A percentile compares a stretch with the other conserved stretches of the same genome.
Conservation (phyloP, 2,113 vertebrate genomes). For the Hypomesus transpacificus region DNA sequence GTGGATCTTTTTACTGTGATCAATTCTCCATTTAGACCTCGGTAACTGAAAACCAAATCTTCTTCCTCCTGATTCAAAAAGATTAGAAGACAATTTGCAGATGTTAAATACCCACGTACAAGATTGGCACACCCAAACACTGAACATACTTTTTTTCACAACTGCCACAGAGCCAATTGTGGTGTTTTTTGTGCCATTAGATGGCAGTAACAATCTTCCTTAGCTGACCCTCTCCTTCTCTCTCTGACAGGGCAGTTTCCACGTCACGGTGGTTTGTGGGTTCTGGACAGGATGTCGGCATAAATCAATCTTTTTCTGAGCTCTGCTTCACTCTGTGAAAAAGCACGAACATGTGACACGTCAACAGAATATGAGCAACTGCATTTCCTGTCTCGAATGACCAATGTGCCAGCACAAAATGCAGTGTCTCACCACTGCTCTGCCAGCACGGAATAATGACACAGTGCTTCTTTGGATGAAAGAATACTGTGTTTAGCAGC, state of each 20-base stretch:
- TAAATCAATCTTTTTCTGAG: background rate
- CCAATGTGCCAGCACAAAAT: conserved; percentile 4
- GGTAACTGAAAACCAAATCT: too few species aligned
- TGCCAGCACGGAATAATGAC: background rate
- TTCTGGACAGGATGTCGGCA: conserved; percentile 2
- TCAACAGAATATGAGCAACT: conserved; percentile 6
- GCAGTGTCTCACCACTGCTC: conserved; percentile 1
- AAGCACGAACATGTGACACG: conserved; percentile 8
- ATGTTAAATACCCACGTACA: too few species aligned
- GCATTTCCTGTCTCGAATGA: conserved; percentile 10
- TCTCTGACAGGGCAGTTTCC: background rate
- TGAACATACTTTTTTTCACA: background rate
- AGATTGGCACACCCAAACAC: background rate
- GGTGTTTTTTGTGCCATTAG: background rate
- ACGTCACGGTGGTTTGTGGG: conserved; percentile 2
- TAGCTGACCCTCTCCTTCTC: background rate
- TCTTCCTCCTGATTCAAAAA: too few species aligned
- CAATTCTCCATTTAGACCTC: too few species aligned
- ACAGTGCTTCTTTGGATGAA: background rate
- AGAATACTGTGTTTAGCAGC: too few species aligned
- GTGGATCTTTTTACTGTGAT: too few species aligned
- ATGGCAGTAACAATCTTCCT: background rate
- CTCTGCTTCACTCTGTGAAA: background rate
- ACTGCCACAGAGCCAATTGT: background rate
- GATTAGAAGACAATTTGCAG: too few species aligned